phyloP scores from a whole-genome alignment of 1,140 invertebrate species.

The Heliconius hewitsoni region DNA sequence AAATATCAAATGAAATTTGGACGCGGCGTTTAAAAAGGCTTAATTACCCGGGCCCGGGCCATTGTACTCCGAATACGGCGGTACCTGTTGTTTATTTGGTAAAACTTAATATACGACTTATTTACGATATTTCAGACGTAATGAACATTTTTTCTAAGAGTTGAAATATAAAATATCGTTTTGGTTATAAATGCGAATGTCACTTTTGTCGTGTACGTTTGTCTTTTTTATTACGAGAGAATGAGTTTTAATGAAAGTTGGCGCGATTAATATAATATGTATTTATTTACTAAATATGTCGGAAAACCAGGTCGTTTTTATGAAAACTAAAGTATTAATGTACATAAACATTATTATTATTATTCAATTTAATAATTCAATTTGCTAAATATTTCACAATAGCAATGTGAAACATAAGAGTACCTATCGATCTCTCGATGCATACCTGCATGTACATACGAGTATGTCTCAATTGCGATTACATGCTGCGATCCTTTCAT shows the following conservation, averaged over 20 bases:
- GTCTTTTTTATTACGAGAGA: not conserved
- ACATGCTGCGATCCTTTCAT: not conserved
- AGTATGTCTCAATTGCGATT: not conserved
- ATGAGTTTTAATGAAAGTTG: no score
- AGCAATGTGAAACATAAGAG: not conserved
- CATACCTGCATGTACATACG: not conserved
- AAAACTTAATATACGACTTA: constrained; percentile 4
- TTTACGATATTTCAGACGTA: not conserved
- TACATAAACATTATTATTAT: no score
- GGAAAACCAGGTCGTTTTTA: no score
- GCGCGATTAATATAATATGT: no score
- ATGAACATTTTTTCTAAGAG: not conserved
- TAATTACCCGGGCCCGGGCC: not conserved
- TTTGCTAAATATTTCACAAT: not conserved
- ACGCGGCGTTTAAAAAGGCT: constrained; percentile 3
- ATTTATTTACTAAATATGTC: no score
- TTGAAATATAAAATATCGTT: not conserved
- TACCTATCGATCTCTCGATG: not conserved
- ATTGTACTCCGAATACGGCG: not conserved
- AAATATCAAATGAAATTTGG: not conserved
- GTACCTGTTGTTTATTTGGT: not conserved
- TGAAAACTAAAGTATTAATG: no score
- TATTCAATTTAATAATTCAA: no score
- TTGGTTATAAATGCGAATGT: not conserved
- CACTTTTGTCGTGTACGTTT: not conserved